Evolutionary conservation across 2,113 vertebrate genomes (phyloP).

Genomic region (Saguinus midas): DNA sequence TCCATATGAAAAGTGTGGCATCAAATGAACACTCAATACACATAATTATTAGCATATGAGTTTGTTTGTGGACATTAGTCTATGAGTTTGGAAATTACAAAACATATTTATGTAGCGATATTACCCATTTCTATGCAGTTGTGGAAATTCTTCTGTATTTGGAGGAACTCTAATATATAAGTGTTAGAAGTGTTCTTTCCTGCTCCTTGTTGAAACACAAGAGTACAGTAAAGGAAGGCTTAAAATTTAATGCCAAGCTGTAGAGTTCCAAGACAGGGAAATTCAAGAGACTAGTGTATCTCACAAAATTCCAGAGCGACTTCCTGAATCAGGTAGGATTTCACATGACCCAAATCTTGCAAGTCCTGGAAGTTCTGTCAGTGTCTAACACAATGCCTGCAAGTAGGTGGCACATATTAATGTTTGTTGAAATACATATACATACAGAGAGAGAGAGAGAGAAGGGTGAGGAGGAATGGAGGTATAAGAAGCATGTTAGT

Average conservation of each 20-base stretch:
- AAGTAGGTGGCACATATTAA: neutral
- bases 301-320: neutral
- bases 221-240: neutral
- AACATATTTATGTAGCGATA: neutral
- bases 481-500: neutral
- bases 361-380: neutral
- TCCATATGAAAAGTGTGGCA: neutral
- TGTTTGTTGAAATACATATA: neutral
- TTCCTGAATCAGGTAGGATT: neutral
- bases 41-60: neutral
- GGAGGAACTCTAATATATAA: neutral
- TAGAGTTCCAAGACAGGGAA: neutral
- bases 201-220: neutral
- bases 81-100: neutral
- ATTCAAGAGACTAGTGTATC: neutral
- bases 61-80: neutral
- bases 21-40: neutral
- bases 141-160: neutral
- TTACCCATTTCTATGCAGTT: neutral
- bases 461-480: neutral
- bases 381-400: neutral
- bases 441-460: neutral
- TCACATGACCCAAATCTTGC: neutral
- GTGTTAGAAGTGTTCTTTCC: neutral
- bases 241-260: neutral